A percentile compares a stretch with the other conserved stretches of the same genome.
These are phyloP conservation scores for Triplophysa bombifrons DNA, from an alignment of 2,797 vertebrate species.

Conservation along the genomic window DNA sequence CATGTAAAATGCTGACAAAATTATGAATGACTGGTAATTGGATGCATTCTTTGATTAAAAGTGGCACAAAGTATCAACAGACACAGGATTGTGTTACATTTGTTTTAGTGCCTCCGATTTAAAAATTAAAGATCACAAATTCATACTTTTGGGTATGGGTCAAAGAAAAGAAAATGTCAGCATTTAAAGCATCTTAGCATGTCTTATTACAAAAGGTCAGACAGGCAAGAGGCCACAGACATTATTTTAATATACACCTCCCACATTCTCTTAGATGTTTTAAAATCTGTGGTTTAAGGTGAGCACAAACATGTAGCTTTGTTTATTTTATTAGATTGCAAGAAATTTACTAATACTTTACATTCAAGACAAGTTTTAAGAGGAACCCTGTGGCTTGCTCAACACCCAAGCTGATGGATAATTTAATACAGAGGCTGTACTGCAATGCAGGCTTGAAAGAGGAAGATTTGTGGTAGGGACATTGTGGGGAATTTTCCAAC, in stretches of 20 bases:
- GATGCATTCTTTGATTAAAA: too few relatives aligned
- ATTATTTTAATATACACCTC: background rate
- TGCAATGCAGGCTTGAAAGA: slow-evolving; percentile 55
- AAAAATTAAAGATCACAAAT: background rate
- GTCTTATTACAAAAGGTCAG: slow-evolving; percentile 24
- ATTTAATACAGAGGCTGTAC: slow-evolving; percentile 60
- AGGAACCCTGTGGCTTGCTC: slow-evolving; percentile 59
- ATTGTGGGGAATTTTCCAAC: slow-evolving; percentile 39
- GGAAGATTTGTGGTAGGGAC: slow-evolving; percentile 57
- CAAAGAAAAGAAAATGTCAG: background rate
- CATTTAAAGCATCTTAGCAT: slow-evolving; percentile 2
- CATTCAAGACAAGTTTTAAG: slow-evolving; percentile 49
- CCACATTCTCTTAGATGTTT: slow-evolving; percentile 14
- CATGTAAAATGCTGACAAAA: background rate
- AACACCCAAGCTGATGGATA: slow-evolving; percentile 58
- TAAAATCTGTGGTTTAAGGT: slow-evolving; percentile 2
- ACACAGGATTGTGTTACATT: background rate
- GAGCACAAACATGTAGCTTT: slow-evolving; percentile 6
- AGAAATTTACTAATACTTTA: slow-evolving; percentile 51
- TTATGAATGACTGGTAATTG: background rate
- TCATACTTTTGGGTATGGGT: background rate
- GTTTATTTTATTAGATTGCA: slow-evolving; percentile 42
- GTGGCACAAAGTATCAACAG: too few relatives aligned
- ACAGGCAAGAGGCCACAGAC: background rate
- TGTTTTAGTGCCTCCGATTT: background rate